Base-by-base conservation (phyloP, 1,140 invertebrate species). In the Philotrypesis tridentata region DNA sequence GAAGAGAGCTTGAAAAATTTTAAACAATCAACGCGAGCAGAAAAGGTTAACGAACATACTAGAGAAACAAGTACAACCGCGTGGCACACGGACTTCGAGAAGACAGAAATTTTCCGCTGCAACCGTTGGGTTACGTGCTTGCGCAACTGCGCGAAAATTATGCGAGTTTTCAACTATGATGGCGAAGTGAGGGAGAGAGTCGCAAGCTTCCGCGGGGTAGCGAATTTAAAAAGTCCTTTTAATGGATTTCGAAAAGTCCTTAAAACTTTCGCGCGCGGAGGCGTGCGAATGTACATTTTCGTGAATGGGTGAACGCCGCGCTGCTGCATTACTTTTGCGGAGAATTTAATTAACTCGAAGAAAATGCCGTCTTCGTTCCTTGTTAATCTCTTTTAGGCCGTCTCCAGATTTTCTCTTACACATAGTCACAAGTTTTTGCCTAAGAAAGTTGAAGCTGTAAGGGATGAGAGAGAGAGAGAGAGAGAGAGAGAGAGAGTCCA, bases 321-420 rank as follows among this genome's bases (percentile, higher is more conserved):
- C 77, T 11, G 68, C 48, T 71, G 48, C 80, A 82, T 82, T 82
- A 82, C 80, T 77, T 82, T 43, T 61, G 73, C 48, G 65, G 67
- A 17, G 74, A 82, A 77, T 82, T 82, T 82, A 82, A 82, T 82
- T 82, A 82, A 76, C 65, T 77, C 74, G 43, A 71, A 77, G 65
- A 77, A 82, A n/a, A 17, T 23, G 33, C 70, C 37, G 37, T 37
- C 43, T 55, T 75, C 14, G 17, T n/a, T 65, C 73, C 79, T 75
- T 77, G 67, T 82, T 82, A 76, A 81, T 81, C 76, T 76, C 65
- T 61, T 29, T 17, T 17, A 17, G 33, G 29, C 71, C n/a, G 25
- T 68, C 75, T 79, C 31, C 74, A 74, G 33, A 5, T 37, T 83
- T 89, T 89, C 89, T 89, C 21, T 17, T n/a, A n/a, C n/a, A 55